Conservation (phyloP, 30 jellyfish, hydroid and myxozoan genomes). For the Rhopilema esculentum region DNA sequence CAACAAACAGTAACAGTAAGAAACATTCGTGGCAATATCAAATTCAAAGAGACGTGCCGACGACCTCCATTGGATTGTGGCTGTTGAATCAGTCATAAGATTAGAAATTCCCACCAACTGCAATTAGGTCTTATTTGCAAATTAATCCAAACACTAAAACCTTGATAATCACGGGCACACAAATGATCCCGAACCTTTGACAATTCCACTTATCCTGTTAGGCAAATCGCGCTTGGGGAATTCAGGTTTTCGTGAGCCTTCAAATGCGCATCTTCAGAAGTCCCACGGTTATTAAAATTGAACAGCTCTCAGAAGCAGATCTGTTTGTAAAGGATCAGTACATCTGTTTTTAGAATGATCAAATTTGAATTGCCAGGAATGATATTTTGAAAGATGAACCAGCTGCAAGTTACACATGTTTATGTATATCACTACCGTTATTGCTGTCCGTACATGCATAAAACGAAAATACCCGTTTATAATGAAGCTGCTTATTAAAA, state of each 20-base stretch:
- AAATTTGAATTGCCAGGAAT: not conserved
- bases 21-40: not conserved
- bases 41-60: slow-evolving; percentile 33
- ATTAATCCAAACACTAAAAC: slow-evolving; percentile 19
- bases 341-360: not conserved
- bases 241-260: not conserved
- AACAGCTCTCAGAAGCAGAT: not conserved
- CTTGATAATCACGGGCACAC: slow-evolving; percentile 2
- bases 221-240: not conserved
- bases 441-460: too few species aligned
- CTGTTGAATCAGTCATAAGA: not conserved
- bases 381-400: not conserved
- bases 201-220: slow-evolving; percentile 2
- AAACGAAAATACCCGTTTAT: too few species aligned
- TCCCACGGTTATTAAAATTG: slow-evolving; percentile 1
- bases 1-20: not conserved
- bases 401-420: not conserved
- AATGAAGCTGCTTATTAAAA: too few species aligned
- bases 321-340: slow-evolving; percentile 1
- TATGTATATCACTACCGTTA: not conserved
- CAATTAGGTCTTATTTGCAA: not conserved
- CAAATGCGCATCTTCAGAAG: not conserved
- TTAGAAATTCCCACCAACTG: slow-evolving; percentile 34
- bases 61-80: not conserved
- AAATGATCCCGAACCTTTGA: slow-evolving; percentile 8